Evolutionary conservation across 2,888 invertebrate species (phyloP), one percentile per base, ranked within the genome.

Genomic region (Monopis laevigella): DNA sequence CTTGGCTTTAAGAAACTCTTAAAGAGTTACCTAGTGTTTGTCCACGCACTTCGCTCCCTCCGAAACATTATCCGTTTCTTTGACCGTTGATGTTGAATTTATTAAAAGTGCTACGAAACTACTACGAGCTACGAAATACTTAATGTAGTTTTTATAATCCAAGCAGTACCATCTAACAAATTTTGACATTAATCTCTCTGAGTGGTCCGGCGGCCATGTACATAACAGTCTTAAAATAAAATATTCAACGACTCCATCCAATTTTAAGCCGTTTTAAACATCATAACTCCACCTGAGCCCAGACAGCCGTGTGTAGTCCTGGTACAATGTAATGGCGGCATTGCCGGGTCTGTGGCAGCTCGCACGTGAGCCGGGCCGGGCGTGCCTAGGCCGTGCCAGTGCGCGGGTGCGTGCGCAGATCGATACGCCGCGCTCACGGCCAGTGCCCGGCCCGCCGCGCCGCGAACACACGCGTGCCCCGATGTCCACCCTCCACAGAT

Each of bases 361-460:
- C 39, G 72, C 74, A 74, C 75, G 77, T 74, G 75, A 75, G 74
- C 70, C 61, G 58, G 57, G 62, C 60, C 68, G 67, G 63, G 73
- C 73, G 69, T 65, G 68, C 77, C 71, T 72, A 73, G 70, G 72
- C 67, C 61, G 59, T 58, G 58, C 58, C 61, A 71, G 67, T 68
- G 60, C 71, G 66, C 59, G 67, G 59, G 53, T 67, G 77, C 78
- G 77, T 74, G 75, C 62, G 72, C 70, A 69, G 50, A 68, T 62
- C 66, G 57, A 65, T 65, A 68, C 52, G 12, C 56, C 41, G 52
- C 51, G 55, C 39, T 59, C 57, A 58, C 58, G 62, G 68, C 62
- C 71, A 71, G 75, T 69, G 64, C 66, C 71, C 70, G 66, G 68
- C 63, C 63, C 62, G 69, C 65, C 65, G 66, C 68, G 67, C 67